phyloP scores from a whole-genome alignment of 1,140 invertebrate species.

The Drosophila nigrodunni region DNA sequence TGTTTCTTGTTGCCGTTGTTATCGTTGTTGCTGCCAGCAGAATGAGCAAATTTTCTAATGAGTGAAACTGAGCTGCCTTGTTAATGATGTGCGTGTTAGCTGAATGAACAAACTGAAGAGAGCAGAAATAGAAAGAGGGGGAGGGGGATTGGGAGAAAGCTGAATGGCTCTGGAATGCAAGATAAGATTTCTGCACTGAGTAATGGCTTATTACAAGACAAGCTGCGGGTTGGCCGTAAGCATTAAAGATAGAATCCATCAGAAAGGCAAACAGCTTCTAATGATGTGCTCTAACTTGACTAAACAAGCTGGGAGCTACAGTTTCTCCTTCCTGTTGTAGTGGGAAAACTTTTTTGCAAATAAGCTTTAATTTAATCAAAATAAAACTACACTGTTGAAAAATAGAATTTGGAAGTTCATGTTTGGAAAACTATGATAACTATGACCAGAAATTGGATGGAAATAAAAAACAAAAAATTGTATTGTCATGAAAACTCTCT shows the following conservation, averaged over 20 bases:
- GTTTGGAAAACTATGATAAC: too few species aligned
- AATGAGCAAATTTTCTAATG: slow-evolving; percentile 68
- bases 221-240: slow-evolving; percentile 33
- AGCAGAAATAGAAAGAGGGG: background rate
- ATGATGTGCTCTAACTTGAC: background rate
- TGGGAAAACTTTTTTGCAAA: background rate
- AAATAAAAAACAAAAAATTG: too few species aligned
- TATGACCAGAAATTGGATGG: too few species aligned
- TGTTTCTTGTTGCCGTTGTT: slow-evolving; percentile 8
- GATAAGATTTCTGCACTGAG: slow-evolving; percentile 63
- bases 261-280: background rate
- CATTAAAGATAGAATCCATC: background rate
- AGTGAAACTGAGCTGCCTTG: slow-evolving; percentile 56
- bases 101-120: background rate
- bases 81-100: slow-evolving; percentile 69
- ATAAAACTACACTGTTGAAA: slow-evolving; percentile 4
- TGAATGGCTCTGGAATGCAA: slow-evolving; percentile 37
- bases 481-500: too few species aligned
- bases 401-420: too few species aligned
- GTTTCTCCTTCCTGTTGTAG: background rate
- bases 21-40: slow-evolving; percentile 9
- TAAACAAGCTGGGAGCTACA: background rate
- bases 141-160: background rate
- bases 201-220: slow-evolving; percentile 62
- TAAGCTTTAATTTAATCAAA: slow-evolving; percentile 9